Percentiles rank a stretch among this genome's conserved stretches.
Conservation (phyloP, 2,797 vertebrate genomes). For the Danio aesculapii region DNA sequence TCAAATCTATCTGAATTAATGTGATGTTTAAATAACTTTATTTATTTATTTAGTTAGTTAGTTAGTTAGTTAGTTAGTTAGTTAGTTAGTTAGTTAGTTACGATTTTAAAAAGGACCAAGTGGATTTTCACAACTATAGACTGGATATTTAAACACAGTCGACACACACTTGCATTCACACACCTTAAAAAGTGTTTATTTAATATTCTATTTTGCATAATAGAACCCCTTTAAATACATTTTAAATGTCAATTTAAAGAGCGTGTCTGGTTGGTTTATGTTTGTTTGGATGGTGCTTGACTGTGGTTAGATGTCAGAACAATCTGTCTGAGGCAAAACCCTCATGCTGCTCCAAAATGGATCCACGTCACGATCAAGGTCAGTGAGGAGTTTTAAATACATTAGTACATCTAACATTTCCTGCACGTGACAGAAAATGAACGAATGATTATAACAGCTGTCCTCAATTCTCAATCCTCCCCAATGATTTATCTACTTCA, state of each 20-base stretch:
- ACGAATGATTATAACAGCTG: constrained; percentile 19
- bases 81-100: too few species aligned
- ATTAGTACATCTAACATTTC: not conserved
- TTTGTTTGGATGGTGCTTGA: constrained; percentile 23
- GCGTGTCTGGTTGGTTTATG: constrained; percentile 13
- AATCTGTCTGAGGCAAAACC: constrained; percentile 34
- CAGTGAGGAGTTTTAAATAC: constrained; percentile 7
- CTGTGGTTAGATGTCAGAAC: constrained; percentile 27
- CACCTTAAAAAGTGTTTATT: too few species aligned
- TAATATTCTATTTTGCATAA: too few species aligned
- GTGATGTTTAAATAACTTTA: too few species aligned
- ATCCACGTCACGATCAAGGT: constrained; percentile 24
- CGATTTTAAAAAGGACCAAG: too few species aligned
- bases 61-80: too few species aligned
- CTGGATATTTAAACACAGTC: too few species aligned
- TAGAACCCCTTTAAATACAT: constrained; percentile 21
- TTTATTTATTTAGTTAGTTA: too few species aligned
- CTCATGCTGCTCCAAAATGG: constrained; percentile 20
- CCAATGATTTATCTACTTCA: not conserved
- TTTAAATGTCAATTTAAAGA: constrained; percentile 1
- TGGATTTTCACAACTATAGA: too few species aligned
- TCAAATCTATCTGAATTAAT: too few species aligned
- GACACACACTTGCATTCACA: too few species aligned
- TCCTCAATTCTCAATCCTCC: constrained; percentile 22
- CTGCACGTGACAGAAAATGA: constrained; percentile 5